These are phyloP conservation scores for Spilogale gracilis DNA, from an alignment of 2,113 vertebrate genomes.

Conservation along the genomic window DNA sequence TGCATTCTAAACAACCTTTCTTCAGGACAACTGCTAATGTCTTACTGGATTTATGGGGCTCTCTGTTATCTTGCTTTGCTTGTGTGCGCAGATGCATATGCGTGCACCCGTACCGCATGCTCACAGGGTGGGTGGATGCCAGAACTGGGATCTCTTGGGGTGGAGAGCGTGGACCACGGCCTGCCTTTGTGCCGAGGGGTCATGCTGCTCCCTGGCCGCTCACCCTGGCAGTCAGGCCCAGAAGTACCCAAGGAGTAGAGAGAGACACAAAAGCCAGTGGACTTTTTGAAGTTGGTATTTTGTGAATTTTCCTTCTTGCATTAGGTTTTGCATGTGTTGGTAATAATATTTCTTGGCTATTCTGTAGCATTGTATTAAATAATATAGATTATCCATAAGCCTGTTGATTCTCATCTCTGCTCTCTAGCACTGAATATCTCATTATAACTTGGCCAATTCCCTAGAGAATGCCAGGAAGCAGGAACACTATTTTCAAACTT, in stretches of 20 bases:
- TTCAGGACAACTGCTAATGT: neutral
- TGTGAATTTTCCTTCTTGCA: neutral
- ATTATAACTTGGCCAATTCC: neutral
- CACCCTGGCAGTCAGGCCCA: neutral
- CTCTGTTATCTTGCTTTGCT: neutral
- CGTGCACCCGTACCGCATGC: neutral
- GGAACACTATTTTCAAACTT: conserved; percentile 2
- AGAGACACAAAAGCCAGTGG: neutral
- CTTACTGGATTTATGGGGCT: neutral
- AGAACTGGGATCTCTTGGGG: neutral
- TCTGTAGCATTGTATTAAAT: neutral
- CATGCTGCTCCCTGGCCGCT: neutral
- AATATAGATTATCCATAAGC: neutral
- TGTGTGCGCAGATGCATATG: neutral
- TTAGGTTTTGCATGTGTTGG: neutral
- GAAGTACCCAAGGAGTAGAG: neutral
- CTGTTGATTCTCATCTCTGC: neutral
- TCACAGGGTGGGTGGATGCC: neutral
- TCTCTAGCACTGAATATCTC: neutral
- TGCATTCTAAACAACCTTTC: neutral
- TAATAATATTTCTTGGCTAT: neutral
- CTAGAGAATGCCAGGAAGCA: neutral
- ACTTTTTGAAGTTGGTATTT: neutral
- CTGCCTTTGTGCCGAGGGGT: neutral
- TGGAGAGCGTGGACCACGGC: neutral